Evolutionary conservation across 1,140 invertebrate species (phyloP), one percentile per base, ranked within the genome.

Genomic region (Brachionus sp.): DNA sequence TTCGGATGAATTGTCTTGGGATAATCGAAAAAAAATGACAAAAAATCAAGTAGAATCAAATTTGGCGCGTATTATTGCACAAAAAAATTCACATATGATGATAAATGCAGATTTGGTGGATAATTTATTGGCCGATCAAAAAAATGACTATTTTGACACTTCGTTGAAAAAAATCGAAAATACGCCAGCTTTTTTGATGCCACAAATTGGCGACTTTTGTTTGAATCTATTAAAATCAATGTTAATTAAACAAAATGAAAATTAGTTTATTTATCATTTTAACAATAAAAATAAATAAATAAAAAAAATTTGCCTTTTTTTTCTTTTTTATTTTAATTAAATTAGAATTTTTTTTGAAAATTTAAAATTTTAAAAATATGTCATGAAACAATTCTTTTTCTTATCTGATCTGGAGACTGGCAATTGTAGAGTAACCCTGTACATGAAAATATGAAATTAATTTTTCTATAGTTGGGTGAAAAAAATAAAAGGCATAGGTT

Each of bases 121-220:
- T 46, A 42, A 75, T 25, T 75, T 75, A 46, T 12, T 29, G 5
- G 37, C 23, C 12, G 70, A 46, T n/a, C 39, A 75, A 46, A 75
- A 35, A 29, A 75, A 75, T 29, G 70, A 46, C 25, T 75, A 46
- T 19, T 75, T 75, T 16, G 70, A 75, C 12, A 23, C 39, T 5
- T 35, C 25, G 39, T 64, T 80, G 37, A 80, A 23, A 16, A 80
- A 35, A 66, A 80, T 80, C 12, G 77, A 80, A 68, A 23, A 39
- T 13, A 82, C 80, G n/a, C 80, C 80, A 37, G 80, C 80, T 19
- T 82, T 68, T 53, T 13, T 82, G 16, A 46, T 82, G 57, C 80
- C 80, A 0, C 39, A 66, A 57, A 39, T 78, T 57, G 75, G 50
- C 10, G 16, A 29, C 16, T 78, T 57, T 62, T 78, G 75, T 23